A percentile compares a stretch with the other conserved stretches of the same genome.
phyloP scores from a whole-genome alignment of 1,140 invertebrate species.

The Gryon sp. region DNA sequence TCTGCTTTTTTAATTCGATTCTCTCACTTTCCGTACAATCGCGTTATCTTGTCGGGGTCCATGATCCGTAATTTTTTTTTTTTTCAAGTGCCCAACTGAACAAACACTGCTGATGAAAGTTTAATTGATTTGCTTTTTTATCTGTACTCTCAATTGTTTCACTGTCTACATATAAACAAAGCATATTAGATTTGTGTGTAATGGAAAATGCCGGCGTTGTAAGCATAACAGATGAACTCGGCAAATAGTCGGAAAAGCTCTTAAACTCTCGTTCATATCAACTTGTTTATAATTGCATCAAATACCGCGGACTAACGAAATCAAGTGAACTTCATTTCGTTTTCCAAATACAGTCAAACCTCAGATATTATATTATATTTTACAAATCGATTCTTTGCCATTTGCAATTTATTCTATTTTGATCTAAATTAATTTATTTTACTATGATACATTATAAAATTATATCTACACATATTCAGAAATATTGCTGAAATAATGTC shows the following conservation, averaged over 20 bases:
- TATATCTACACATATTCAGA: too few species aligned
- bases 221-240: conserved; percentile 11
- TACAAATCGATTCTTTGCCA: too few species aligned
- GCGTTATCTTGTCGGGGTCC: conserved; percentile 58
- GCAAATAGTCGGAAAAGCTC: conserved; percentile 38
- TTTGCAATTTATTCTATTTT: too few species aligned
- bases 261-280: conserved; percentile 31
- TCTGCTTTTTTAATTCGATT: conserved; percentile 66
- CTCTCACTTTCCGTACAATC: conserved; percentile 63
- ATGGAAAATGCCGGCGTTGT: conserved; percentile 31
- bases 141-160: conserved; percentile 47
- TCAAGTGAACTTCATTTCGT: conserved; percentile 14
- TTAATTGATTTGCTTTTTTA: conserved; percentile 62
- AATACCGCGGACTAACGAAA: conserved; percentile 3
- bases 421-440: too few species aligned
- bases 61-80: conserved; percentile 49
- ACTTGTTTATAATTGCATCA: conserved; percentile 41
- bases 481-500: too few species aligned
- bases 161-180: conserved; percentile 53
- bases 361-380: too few species aligned
- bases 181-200: conserved; percentile 36
- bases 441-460: too few species aligned
- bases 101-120: conserved; percentile 58
- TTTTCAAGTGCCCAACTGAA: conserved; percentile 57
- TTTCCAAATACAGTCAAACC: conserved; percentile 10